A percentile compares a stretch with the other conserved stretches of the same genome.
Evolutionary conservation across 2,797 vertebrate species (phyloP).

Genomic region (Triplophysa yarkandensis): DNA sequence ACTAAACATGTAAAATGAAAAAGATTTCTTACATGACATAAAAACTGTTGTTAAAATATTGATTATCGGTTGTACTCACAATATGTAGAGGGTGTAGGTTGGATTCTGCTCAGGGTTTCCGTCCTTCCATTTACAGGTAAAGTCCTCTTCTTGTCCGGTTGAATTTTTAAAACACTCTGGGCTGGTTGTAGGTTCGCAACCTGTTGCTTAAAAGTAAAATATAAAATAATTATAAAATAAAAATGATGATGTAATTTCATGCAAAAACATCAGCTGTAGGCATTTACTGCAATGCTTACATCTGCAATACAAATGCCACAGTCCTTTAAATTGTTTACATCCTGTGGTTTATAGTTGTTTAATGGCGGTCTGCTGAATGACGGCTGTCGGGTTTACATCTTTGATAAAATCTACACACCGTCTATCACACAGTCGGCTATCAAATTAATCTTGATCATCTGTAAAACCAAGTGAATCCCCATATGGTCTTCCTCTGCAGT

Average conservation of each 20-base stretch:
- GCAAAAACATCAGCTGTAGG: background rate
- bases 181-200: conserved; percentile 33
- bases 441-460: background rate
- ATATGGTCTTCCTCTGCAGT: conserved; percentile 33
- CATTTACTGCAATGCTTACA: too few species aligned
- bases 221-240: background rate
- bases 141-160: conserved; percentile 26
- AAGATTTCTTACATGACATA: too few species aligned
- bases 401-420: conserved; percentile 33
- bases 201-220: conserved; percentile 15
- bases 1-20: too few species aligned
- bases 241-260: background rate
- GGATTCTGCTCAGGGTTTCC: conserved; percentile 1
- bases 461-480: conserved; percentile 16
- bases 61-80: conserved; percentile 28
- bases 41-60: background rate
- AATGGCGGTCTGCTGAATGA: conserved; percentile 28
- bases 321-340: conserved; percentile 2
- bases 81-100: conserved; percentile 41
- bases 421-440: background rate
- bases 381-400: background rate
- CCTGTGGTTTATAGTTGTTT: conserved; percentile 32
- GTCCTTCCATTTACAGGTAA: conserved; percentile 49
- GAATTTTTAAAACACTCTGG: conserved; percentile 47
- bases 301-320: background rate